Percentiles rank a stretch among this genome's conserved stretches.
Conservation (phyloP, 2,113 vertebrate species). For the Siniperca knerii region DNA sequence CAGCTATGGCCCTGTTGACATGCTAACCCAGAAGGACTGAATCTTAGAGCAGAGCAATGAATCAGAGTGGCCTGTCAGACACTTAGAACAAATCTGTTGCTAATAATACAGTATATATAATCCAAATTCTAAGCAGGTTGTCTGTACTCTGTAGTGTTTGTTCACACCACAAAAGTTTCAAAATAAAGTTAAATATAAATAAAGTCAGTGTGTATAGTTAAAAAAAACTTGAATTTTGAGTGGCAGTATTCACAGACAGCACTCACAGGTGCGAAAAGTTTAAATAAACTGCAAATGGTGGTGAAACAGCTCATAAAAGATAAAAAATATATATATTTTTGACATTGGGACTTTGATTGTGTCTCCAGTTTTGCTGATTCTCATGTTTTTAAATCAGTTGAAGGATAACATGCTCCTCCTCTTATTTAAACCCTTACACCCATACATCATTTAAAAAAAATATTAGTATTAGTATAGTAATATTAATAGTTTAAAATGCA, state of each 20-base stretch:
- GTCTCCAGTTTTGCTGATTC: too few species aligned
- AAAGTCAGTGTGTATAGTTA: not conserved
- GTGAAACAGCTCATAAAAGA: not conserved
- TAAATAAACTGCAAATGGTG: not conserved
- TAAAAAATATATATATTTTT: too few species aligned
- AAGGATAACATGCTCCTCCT: not conserved
- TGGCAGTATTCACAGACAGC: not conserved
- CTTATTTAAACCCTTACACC: too few species aligned
- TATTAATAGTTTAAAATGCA: not conserved
- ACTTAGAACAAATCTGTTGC: not conserved
- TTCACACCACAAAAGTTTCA: not conserved
- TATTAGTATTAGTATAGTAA: too few species aligned
- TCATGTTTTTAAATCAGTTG: not conserved
- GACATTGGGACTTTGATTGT: too few species aligned
- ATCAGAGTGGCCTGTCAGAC: too few species aligned
- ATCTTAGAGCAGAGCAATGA: too few species aligned
- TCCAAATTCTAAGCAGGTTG: too few species aligned
- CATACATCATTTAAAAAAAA: too few species aligned
- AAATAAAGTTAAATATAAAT: too few species aligned
- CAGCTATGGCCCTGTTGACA: not conserved
- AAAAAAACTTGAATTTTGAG: not conserved
- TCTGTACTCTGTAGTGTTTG: not conserved
- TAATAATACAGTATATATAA: not conserved
- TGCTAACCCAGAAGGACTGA: too few species aligned
- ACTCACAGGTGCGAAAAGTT: not conserved